Conservation (phyloP, 1,140 invertebrate species). For the Lucilia sericata region DNA sequence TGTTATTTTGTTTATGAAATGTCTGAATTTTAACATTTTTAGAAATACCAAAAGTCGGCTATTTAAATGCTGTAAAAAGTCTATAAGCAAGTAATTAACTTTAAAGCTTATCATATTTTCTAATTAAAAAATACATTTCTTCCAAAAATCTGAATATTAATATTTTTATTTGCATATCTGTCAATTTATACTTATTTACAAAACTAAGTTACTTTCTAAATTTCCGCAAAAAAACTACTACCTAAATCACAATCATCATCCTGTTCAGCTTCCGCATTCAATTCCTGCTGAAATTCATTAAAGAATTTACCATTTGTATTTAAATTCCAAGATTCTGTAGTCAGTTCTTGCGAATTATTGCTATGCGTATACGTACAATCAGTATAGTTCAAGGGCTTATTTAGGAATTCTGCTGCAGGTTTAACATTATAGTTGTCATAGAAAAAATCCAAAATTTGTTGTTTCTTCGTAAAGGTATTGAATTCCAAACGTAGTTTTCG, state of each 20-base stretch:
- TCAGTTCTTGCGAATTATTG: slow-evolving; percentile 40
- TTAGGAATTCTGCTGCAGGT: slow-evolving; percentile 13
- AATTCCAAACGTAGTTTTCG: slow-evolving; percentile 80
- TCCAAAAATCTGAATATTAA: too few species aligned
- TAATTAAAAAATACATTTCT: too few species aligned
- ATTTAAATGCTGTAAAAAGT: too few species aligned
- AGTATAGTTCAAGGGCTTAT: slow-evolving; percentile 49
- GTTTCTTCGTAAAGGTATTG: slow-evolving; percentile 80
- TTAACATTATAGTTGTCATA: slow-evolving; percentile 54
- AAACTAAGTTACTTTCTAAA: neutral
- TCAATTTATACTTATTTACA: neutral
- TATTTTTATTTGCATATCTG: neutral
- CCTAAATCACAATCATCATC: slow-evolving; percentile 43
- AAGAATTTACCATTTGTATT: slow-evolving; percentile 61
- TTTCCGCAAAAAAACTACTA: slow-evolving; percentile 45
- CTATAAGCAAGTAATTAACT: too few species aligned
- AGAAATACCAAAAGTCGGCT: too few species aligned
- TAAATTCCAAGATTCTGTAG: slow-evolving; percentile 51
- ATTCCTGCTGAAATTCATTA: slow-evolving; percentile 53
- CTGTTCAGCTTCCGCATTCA: neutral
- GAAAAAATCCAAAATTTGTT: slow-evolving; percentile 80
- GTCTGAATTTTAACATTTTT: too few species aligned
- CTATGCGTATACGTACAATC: slow-evolving; percentile 56
- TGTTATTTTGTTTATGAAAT: too few species aligned
- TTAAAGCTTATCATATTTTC: too few species aligned